Evolutionary conservation across 1,140 invertebrate species (phyloP).

Genomic region (Anoplophora glabripennis): DNA sequence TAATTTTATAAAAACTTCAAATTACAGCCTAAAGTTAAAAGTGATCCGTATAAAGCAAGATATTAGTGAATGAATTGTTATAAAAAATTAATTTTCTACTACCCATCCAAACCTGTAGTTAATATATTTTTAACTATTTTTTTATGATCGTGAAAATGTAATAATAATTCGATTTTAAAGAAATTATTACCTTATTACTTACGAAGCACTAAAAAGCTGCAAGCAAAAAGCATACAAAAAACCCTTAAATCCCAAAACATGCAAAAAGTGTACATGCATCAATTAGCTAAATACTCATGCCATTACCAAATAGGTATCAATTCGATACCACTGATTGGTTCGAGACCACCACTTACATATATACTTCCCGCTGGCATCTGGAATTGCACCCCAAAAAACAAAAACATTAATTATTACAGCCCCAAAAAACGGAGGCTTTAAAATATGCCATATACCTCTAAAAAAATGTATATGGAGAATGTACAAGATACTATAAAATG

Average conservation of each 20-base stretch:
- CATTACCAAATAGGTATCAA: conserved; percentile 34
- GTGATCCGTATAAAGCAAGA: too few species aligned
- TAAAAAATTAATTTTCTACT: too few species aligned
- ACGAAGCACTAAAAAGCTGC: conserved; percentile 10
- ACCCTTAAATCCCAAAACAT: conserved; percentile 8
- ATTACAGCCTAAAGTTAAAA: too few species aligned
- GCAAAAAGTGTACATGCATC: conserved; percentile 33
- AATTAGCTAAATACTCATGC: conserved; percentile 39
- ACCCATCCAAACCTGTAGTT: too few species aligned
- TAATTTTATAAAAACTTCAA: too few species aligned
- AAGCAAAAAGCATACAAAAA: conserved; percentile 2
- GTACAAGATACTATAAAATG: conserved; percentile 3
- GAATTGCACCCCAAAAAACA: conserved; percentile 58
- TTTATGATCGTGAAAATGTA: neutral
- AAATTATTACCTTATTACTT: conserved; percentile 13
- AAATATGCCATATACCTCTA: conserved; percentile 12
- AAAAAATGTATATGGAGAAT: conserved; percentile 4
- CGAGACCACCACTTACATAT: conserved; percentile 60
- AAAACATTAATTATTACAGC: conserved; percentile 45
- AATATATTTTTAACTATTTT: too few species aligned
- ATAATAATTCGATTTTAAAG: conserved; percentile 1
- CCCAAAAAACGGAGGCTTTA: conserved; percentile 10
- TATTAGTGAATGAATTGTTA: too few species aligned
- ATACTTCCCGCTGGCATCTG: conserved; percentile 56
- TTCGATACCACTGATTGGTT: conserved; percentile 37